A percentile compares a stretch with the other conserved stretches of the same genome.
phyloP scores from a whole-genome alignment of 2,797 vertebrate genomes.

The Oophaga sylvatica region DNA sequence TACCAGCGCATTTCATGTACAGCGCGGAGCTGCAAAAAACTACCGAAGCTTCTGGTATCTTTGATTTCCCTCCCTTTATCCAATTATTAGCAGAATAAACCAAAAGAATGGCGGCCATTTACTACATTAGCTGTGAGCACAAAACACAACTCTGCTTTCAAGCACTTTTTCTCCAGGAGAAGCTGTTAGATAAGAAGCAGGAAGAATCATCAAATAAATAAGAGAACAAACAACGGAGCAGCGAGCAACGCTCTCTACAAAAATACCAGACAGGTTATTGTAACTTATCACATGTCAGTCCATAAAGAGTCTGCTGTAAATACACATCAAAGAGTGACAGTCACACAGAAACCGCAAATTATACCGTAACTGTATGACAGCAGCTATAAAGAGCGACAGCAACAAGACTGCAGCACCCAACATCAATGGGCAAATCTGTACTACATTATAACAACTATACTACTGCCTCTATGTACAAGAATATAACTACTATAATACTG shows the following conservation, averaged over 20 bases:
- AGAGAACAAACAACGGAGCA: background rate
- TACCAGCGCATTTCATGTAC: background rate
- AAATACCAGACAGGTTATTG: background rate
- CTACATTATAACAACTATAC: too few relatives aligned
- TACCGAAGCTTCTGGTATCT: background rate
- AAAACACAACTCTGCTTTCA: constrained; percentile 10
- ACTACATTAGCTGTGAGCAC: background rate
- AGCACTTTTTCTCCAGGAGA: background rate
- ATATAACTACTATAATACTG: too few relatives aligned
- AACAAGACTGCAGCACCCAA: background rate
- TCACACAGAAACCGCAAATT: background rate
- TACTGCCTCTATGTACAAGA: too few relatives aligned
- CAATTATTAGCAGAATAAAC: constrained; percentile 21
- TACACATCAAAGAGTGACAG: background rate
- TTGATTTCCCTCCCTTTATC: background rate
- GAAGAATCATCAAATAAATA: background rate
- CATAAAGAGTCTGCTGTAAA: background rate
- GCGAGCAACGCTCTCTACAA: too few relatives aligned
- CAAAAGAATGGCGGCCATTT: background rate
- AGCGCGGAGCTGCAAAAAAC: background rate
- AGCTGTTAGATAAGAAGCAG: background rate
- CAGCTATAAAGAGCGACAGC: background rate
- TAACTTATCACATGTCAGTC: background rate
- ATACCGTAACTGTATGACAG: background rate
- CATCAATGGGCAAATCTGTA: background rate